A percentile compares a stretch with the other conserved stretches of the same genome.
Conservation (phyloP, 2,113 vertebrate genomes). For the Boleophthalmus pectinirostris region DNA sequence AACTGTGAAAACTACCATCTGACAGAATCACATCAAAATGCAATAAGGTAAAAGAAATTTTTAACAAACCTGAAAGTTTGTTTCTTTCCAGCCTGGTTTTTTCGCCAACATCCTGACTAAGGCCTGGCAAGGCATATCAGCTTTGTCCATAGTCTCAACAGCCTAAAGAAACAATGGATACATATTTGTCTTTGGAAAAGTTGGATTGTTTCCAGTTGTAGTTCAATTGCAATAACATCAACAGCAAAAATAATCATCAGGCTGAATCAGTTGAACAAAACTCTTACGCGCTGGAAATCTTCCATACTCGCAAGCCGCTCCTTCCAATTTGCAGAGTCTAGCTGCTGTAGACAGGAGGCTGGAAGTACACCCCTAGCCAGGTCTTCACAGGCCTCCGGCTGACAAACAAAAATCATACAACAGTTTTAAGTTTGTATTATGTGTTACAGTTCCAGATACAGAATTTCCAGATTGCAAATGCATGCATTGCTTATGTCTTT, state of each 20-base stretch:
- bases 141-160: slow-evolving; percentile 91
- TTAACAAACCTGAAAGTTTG: slow-evolving; percentile 94
- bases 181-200: not conserved
- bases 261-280: not conserved
- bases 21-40: not conserved
- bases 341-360: slow-evolving; percentile 86
- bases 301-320: slow-evolving; percentile 98
- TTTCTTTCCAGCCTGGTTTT: slow-evolving; percentile 99
- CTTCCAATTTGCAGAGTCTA: slow-evolving; percentile 97
- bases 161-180: slow-evolving; percentile 69
- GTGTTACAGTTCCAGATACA: too few species aligned
- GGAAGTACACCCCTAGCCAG: slow-evolving; percentile 90
- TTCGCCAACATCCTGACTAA: slow-evolving; percentile 95
- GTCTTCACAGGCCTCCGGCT: slow-evolving; percentile 93
- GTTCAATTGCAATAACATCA: not conserved
- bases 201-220: not conserved
- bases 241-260: not conserved
- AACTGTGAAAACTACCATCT: too few species aligned
- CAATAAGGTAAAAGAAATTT: not conserved
- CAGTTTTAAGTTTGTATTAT: too few species aligned
- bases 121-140: slow-evolving; percentile 93
- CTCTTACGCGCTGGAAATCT: slow-evolving; percentile 91
- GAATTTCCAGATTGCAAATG: not conserved
- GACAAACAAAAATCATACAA: not conserved
- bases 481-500: not conserved